Evolutionary conservation across 2,888 invertebrate genomes (phyloP), one percentile per base, ranked within the genome.

Genomic region (Leptopterna dolabrata): DNA sequence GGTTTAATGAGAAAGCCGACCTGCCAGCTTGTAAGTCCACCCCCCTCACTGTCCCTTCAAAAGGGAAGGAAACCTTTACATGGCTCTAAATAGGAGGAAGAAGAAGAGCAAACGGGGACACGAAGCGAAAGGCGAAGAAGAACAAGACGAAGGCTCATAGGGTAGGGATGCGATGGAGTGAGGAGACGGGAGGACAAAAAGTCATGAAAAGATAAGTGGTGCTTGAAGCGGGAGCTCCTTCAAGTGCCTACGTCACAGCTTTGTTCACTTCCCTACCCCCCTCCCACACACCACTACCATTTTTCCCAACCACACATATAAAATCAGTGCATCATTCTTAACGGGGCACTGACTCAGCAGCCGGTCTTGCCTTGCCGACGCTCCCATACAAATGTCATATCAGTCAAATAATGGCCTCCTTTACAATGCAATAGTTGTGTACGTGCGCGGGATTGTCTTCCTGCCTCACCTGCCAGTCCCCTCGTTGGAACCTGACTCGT

Each of bases 121-220:
- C 63, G 24, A 27, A 24, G 63, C 63, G 24, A 63, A 51, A 63
- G 63, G 27, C 63, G 63, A 63, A 63, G 63, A 63, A 63, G 63
- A 63, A 63, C 63, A 7, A 63, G 55, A 19, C 19, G 63, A 63
- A 36, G 36, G 36, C 36, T 36, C 36, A 36, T 36, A 36, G 63
- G 9, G 63, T n/a, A n/a, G 51, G n/a, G 51, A 51, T 51, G 51
- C 16, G 4, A 19, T 16, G 51, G 51, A n/a, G 51, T 14, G 41
- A 24, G 45, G 45, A 19, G 19, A 6, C 24, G 55, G 29, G 41
- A 71, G 83, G 71, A 83, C 83, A 83, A 83, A 83, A 83, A 83
- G 83, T 83, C 83, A 83, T 83, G 83, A 83, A 83, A 83, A 83
- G 83, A 83, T 83, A 83, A 83, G 83, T 83, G 83, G 83, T 83